Evolutionary conservation across 2,888 invertebrate genomes (phyloP).

Genomic region (Eurytoma adleriae): DNA sequence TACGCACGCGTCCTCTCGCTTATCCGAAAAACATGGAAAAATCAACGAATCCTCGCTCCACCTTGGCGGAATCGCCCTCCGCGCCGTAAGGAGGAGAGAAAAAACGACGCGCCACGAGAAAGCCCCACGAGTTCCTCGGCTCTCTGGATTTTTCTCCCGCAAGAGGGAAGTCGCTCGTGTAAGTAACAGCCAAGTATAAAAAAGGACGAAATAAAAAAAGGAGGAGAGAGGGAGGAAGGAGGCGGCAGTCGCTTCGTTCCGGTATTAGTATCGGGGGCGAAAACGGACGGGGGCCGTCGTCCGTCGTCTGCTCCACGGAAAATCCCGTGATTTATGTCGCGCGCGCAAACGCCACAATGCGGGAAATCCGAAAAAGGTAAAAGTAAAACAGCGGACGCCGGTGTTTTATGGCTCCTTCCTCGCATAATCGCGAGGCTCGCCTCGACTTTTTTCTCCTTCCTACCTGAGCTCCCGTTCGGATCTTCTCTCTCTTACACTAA

Average conservation of each 20-base stretch:
- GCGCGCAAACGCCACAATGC: slow-evolving; percentile 37
- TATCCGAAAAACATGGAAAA: slow-evolving; percentile 31
- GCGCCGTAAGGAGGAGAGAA: not conserved
- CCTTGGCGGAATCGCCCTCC: not conserved
- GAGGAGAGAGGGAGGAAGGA: not conserved
- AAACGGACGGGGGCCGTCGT: slow-evolving; percentile 14
- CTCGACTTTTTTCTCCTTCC: not conserved
- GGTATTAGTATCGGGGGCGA: slow-evolving; percentile 47
- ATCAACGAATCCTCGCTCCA: slow-evolving; percentile 36
- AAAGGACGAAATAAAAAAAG: slow-evolving; percentile 35
- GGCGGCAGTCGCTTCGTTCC: slow-evolving; percentile 42
- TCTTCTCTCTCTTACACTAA: not conserved
- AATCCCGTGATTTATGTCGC: slow-evolving; percentile 58
- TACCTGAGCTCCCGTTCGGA: not conserved
- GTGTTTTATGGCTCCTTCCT: slow-evolving; percentile 55
- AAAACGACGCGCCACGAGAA: not conserved
- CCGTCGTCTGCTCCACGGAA: slow-evolving; percentile 43
- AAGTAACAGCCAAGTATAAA: not conserved
- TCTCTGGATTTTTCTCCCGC: slow-evolving; percentile 39
- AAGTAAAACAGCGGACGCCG: not conserved
- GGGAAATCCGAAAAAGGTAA: slow-evolving; percentile 53
- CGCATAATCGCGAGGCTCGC: slow-evolving; percentile 48
- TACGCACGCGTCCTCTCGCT: not conserved
- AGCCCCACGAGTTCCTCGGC: slow-evolving; percentile 30
- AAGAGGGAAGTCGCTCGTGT: slow-evolving; percentile 13